phyloP scores from a whole-genome alignment of 2,113 vertebrate genomes.

The Procapra przewalskii region DNA sequence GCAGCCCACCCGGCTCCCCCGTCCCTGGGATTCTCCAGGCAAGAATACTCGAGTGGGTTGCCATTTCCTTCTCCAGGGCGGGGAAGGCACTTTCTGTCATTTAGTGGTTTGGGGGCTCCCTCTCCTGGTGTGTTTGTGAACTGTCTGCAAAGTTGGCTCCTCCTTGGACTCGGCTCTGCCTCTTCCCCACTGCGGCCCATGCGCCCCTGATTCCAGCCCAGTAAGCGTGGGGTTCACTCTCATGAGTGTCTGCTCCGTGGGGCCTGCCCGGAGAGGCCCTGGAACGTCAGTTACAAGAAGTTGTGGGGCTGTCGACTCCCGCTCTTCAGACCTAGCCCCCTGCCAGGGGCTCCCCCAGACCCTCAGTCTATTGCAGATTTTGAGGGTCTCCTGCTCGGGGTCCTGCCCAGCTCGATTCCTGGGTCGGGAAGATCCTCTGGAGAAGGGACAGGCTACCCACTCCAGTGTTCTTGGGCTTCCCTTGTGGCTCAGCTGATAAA shows the following conservation, averaged over 20 bases:
- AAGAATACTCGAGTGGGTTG: too few relatives aligned
- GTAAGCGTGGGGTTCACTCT: neutral
- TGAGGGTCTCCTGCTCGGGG: neutral
- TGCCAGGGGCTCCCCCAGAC: neutral
- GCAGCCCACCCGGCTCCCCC: too few relatives aligned
- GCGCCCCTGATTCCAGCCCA: neutral
- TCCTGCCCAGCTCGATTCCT: neutral
- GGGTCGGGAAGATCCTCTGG: neutral
- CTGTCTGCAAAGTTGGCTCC: neutral
- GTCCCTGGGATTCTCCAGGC: too few relatives aligned
- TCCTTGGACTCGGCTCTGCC: neutral
- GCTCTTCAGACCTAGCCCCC: neutral
- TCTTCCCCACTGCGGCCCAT: neutral
- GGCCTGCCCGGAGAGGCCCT: neutral
- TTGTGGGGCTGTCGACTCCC: neutral
- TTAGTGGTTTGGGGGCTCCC: neutral
- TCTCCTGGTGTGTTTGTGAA: neutral
- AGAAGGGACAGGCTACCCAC: neutral
- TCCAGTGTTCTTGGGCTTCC: neutral
- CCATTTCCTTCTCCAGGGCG: too few relatives aligned
- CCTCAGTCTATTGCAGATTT: neutral
- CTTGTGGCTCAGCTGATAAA: neutral
- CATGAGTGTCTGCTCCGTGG: neutral
- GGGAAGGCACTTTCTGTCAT: neutral
- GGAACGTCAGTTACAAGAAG: neutral